phyloP scores from a whole-genome alignment of 2,888 invertebrate species.

The Polydrusus pterygomalis region DNA sequence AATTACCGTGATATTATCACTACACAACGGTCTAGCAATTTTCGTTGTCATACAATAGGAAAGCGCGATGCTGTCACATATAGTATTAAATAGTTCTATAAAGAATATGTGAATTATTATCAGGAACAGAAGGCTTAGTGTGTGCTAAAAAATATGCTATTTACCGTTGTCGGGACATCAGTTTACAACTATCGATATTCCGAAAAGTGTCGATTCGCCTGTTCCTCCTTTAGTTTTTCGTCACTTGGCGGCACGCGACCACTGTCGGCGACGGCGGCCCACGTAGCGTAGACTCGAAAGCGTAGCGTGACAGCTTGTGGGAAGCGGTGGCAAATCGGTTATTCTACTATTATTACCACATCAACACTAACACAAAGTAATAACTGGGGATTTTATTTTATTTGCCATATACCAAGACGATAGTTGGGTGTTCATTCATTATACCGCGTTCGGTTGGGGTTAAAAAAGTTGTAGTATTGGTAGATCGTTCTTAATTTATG shows the following conservation, averaged over 20 bases:
- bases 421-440: background rate
- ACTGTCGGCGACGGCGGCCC: slow-evolving; percentile 67
- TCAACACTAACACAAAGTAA: slow-evolving; percentile 24
- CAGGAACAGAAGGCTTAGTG: too few species aligned
- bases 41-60: too few species aligned
- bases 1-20: too few species aligned
- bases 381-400: background rate
- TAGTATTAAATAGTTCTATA: too few species aligned
- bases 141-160: too few species aligned
- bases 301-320: slow-evolving; percentile 48
- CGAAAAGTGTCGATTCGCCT: background rate
- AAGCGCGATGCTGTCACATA: too few species aligned
- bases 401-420: background rate
- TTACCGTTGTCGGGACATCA: too few species aligned
- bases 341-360: slow-evolving; percentile 39
- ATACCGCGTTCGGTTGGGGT: too few species aligned
- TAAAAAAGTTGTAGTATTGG: too few species aligned
- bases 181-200: slow-evolving; percentile 10
- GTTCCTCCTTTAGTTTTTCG: background rate
- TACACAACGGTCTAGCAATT: too few species aligned
- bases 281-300: slow-evolving; percentile 43
- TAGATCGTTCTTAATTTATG: too few species aligned
- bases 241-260: slow-evolving; percentile 67
- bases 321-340: slow-evolving; percentile 36
- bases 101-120: too few species aligned